Conservation (phyloP, 2,797 vertebrate species). For the Pantherophis vulpinus region DNA sequence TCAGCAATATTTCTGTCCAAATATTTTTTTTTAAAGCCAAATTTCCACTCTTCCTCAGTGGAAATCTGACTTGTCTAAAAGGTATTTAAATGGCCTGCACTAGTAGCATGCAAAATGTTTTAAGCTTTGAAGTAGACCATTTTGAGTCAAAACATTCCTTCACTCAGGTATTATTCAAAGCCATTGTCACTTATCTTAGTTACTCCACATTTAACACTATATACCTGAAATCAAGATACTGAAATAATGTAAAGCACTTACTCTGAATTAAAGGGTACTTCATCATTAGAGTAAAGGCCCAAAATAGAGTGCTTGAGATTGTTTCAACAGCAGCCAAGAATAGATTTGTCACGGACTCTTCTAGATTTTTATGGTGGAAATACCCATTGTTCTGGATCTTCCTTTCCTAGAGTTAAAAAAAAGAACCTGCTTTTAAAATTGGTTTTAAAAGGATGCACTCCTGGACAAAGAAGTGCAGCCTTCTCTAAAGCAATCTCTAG, state of each 20-base stretch:
- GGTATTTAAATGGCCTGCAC: not conserved
- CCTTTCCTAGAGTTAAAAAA: not conserved
- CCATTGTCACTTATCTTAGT: not conserved
- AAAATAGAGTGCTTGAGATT: constrained; percentile 57
- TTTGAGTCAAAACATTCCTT: not conserved
- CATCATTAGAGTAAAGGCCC: constrained; percentile 63
- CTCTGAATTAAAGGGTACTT: constrained; percentile 63
- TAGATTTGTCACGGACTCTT: constrained; percentile 25
- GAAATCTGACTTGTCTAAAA: not conserved
- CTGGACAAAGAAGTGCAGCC: not conserved
- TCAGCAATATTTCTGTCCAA: not conserved
- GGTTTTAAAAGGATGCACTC: not conserved
- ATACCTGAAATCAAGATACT: not conserved
- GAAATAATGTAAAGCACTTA: constrained; percentile 28
- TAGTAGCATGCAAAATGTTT: not conserved
- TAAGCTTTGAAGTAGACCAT: not conserved
- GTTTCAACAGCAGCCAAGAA: constrained; percentile 62
- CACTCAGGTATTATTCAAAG: not conserved
- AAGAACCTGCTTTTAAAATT: not conserved
- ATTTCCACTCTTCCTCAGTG: not conserved
- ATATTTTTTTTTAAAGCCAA: not conserved
- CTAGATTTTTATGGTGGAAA: constrained; percentile 47
- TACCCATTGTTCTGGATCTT: not conserved
- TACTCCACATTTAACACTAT: not conserved
- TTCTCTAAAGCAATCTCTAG: not conserved